These are phyloP conservation scores for Orthosia incerta DNA, from an alignment of 2,888 invertebrate species.

Conservation along the genomic window DNA sequence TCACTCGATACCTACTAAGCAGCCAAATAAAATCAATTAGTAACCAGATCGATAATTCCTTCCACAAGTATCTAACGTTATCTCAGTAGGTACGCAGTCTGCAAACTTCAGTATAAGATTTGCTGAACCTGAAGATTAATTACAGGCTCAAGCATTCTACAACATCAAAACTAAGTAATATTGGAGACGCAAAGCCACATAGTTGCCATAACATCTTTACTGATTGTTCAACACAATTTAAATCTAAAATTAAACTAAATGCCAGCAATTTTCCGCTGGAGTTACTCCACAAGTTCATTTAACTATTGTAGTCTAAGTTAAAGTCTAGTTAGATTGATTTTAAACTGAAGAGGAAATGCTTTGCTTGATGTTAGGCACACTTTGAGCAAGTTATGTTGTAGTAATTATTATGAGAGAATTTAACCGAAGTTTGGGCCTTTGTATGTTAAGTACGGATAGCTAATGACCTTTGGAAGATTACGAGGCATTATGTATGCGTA, in stretches of 20 bases:
- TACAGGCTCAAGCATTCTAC: constrained; percentile 15
- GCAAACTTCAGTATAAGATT: constrained; percentile 29
- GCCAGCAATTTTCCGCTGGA: constrained; percentile 52
- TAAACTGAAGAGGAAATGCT: constrained; percentile 49
- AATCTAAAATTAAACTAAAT: constrained; percentile 59
- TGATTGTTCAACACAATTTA: constrained; percentile 46
- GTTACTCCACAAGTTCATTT: constrained; percentile 46
- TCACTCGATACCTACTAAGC: background rate
- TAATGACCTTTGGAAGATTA: constrained; percentile 36
- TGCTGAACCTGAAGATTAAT: constrained; percentile 12
- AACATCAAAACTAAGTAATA: constrained; percentile 24
- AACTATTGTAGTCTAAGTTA: constrained; percentile 53
- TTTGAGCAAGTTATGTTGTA: constrained; percentile 31
- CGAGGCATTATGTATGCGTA: constrained; percentile 27
- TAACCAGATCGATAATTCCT: background rate
- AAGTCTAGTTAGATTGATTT: constrained; percentile 61
- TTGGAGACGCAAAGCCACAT: constrained; percentile 16
- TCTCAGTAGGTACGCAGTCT: constrained; percentile 10
- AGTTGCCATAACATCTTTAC: constrained; percentile 28
- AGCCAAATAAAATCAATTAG: constrained; percentile 1
- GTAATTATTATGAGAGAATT: constrained; percentile 47
- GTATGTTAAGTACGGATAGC: constrained; percentile 23
- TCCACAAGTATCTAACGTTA: constrained; percentile 11
- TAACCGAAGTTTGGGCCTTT: constrained; percentile 37
- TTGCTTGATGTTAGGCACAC: constrained; percentile 37